Conservation (phyloP, 1,140 invertebrate genomes). For the Drosophila mauritiana region DNA sequence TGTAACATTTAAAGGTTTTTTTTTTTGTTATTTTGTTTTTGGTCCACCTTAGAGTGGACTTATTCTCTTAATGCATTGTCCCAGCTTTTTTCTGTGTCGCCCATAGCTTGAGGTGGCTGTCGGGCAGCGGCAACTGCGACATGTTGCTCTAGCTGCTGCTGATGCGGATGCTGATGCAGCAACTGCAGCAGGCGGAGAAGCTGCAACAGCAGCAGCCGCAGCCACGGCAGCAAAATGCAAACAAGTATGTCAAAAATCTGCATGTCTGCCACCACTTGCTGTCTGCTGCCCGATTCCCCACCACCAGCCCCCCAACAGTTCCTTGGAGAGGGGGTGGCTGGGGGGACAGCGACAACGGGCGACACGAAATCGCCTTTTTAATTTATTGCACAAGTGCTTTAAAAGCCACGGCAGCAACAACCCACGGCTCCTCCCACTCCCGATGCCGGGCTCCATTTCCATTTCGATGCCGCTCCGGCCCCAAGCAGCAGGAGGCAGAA, state of each 20-base stretch:
- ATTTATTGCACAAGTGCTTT: conserved; percentile 83
- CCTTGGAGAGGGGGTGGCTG: neutral
- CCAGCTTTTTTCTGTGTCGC: conserved; percentile 20
- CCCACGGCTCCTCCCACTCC: conserved; percentile 55
- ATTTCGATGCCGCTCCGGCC: conserved; percentile 48
- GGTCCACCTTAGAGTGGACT: conserved; percentile 24
- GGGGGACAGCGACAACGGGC: conserved; percentile 55
- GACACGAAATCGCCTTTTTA: conserved; percentile 81
- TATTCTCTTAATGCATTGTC: neutral
- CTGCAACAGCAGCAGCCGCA: conserved; percentile 51
- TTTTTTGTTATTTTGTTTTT: no score
- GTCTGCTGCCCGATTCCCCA: conserved; percentile 25
- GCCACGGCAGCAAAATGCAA: conserved; percentile 80
- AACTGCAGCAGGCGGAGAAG: conserved; percentile 31
- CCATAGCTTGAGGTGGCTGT: conserved; percentile 59
- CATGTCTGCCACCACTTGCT: conserved; percentile 81
- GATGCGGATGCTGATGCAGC: conserved; percentile 55
- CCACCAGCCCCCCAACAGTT: no score
- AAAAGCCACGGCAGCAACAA: conserved; percentile 48
- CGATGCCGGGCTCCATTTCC: conserved; percentile 24
- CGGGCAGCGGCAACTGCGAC: conserved; percentile 53
- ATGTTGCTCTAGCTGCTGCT: conserved; percentile 61
- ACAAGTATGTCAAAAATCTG: conserved; percentile 83
- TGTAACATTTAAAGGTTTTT: no score
- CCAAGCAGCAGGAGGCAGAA: conserved; percentile 74